Conservation (phyloP, 2,888 invertebrate species). For the Mamestra brassicae region DNA sequence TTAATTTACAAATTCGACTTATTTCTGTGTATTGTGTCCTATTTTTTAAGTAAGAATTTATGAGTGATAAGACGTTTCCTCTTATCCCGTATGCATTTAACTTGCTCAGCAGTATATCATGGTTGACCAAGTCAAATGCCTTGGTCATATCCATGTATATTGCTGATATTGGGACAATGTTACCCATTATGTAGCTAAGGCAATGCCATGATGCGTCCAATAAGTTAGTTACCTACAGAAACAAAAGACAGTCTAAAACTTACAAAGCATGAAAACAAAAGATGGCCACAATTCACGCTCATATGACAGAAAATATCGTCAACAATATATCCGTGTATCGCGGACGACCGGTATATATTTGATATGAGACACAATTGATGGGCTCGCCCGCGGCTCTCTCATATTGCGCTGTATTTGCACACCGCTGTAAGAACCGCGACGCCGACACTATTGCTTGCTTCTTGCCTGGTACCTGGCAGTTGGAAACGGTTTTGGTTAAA, state of each 20-base stretch:
- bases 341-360: conserved; percentile 53
- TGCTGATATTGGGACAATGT: too few species aligned
- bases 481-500: background rate
- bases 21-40: too few species aligned
- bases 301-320: conserved; percentile 34
- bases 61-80: too few species aligned
- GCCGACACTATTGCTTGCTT: conserved; percentile 46
- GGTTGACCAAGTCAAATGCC: too few species aligned
- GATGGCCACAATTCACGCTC: conserved; percentile 4
- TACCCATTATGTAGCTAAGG: too few species aligned
- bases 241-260: background rate
- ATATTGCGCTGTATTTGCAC: conserved; percentile 58
- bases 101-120: too few species aligned
- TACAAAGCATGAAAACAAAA: conserved; percentile 2
- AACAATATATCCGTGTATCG: conserved; percentile 30
- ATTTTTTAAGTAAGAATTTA: too few species aligned
- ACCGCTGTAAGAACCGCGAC: conserved; percentile 40
- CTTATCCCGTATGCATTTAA: too few species aligned
- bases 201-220: too few species aligned
- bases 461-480: conserved; percentile 42
- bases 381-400: conserved; percentile 45
- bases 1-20: too few species aligned
- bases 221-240: background rate
- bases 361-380: conserved; percentile 54
- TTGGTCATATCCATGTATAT: too few species aligned